phyloP scores from a whole-genome alignment of 2,888 invertebrate genomes.

The Catocala sponsa region DNA sequence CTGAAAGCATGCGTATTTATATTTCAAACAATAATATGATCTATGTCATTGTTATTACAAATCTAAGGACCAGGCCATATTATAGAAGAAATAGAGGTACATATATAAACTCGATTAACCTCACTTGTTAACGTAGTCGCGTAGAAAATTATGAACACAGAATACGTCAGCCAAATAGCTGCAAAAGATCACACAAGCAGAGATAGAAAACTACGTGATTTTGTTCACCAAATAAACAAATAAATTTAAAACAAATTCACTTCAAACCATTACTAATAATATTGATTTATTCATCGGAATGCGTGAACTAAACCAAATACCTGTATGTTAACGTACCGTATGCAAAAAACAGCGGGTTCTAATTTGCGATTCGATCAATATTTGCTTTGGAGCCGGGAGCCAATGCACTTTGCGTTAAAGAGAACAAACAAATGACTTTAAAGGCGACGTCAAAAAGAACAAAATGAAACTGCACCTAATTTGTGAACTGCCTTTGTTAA shows the following conservation, averaged over 20 bases:
- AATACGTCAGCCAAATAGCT: too few relatives aligned
- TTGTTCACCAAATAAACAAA: background rate
- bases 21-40: too few relatives aligned
- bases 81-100: too few relatives aligned
- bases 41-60: too few relatives aligned
- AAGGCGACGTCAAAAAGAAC: slow-evolving; percentile 32
- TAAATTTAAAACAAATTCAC: slow-evolving; percentile 6
- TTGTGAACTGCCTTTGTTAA: slow-evolving; percentile 31
- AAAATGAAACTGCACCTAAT: slow-evolving; percentile 24
- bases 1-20: too few relatives aligned
- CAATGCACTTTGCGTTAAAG: slow-evolving; percentile 48
- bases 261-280: slow-evolving; percentile 7
- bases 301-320: slow-evolving; percentile 17
- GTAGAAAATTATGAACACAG: too few relatives aligned
- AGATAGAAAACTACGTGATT: background rate
- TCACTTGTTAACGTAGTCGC: too few relatives aligned
- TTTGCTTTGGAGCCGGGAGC: slow-evolving; percentile 37
- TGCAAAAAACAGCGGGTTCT: slow-evolving; percentile 23
- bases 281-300: slow-evolving; percentile 20
- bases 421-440: slow-evolving; percentile 36
- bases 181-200: too few relatives aligned
- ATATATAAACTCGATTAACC: too few relatives aligned
- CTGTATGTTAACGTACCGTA: background rate
- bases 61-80: too few relatives aligned
- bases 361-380: slow-evolving; percentile 45